Conservation (phyloP, 2,797 vertebrate genomes). For the Odontamblyopus lacepedii region DNA sequence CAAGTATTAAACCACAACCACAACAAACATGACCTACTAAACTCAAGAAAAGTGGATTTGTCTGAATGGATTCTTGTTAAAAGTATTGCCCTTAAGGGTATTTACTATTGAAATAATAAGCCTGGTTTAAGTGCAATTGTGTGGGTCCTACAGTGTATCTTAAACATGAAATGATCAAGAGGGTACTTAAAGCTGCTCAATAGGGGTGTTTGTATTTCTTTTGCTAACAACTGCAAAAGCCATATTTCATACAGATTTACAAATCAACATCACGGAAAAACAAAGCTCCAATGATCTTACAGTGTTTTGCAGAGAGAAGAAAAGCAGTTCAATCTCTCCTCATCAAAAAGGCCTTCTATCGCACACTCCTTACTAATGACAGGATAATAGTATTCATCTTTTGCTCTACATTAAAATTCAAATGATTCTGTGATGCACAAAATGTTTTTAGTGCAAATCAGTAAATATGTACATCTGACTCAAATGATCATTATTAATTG, state of each 20-base stretch:
- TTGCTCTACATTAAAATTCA: not conserved
- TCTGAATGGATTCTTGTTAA: not conserved
- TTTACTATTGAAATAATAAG: not conserved
- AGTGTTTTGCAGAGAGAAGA: not conserved
- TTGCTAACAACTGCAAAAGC: not conserved
- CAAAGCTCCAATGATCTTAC: not conserved
- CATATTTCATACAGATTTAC: not conserved
- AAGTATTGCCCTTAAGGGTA: not conserved
- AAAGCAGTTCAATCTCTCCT: not conserved
- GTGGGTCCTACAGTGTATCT: not conserved
- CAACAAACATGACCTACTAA: not conserved
- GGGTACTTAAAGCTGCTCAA: not conserved
- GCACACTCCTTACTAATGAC: slow-evolving; percentile 11
- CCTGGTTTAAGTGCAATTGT: not conserved
- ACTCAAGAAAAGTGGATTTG: not conserved
- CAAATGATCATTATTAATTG: not conserved
- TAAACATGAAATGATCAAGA: not conserved
- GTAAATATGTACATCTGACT: not conserved
- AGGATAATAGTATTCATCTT: slow-evolving; percentile 34
- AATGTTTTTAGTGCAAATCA: not conserved
- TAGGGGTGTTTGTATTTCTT: not conserved
- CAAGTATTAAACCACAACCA: not conserved
- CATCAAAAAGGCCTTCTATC: not conserved
- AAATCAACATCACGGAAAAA: not conserved
- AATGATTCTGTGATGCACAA: not conserved